Percentiles rank a stretch among this genome's conserved stretches.
These are phyloP conservation scores for Heliothis virescens DNA, from an alignment of 1,140 invertebrate species.

Conservation along the genomic window DNA sequence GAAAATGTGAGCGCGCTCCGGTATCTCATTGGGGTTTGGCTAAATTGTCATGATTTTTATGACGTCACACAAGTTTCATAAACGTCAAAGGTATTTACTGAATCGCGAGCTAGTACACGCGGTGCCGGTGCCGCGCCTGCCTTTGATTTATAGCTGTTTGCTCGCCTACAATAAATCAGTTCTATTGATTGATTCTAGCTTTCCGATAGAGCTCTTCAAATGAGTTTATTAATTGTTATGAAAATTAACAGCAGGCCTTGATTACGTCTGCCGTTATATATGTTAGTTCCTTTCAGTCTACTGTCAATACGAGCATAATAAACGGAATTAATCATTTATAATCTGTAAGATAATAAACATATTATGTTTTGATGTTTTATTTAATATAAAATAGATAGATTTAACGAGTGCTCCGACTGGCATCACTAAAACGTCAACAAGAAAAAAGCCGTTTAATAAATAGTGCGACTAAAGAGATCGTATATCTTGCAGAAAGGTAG, in stretches of 20 bases:
- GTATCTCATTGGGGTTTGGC: neutral
- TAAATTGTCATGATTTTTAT: neutral
- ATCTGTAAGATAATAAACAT: no score
- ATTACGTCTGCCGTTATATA: neutral
- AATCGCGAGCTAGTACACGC: constrained; percentile 41
- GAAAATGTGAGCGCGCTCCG: no score
- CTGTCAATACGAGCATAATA: no score
- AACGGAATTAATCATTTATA: no score
- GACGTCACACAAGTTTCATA: constrained; percentile 47
- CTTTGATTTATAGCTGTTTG: constrained; percentile 79
- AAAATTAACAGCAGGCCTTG: neutral
- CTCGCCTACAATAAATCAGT: constrained; percentile 74
- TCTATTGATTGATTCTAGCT: constrained; percentile 68
- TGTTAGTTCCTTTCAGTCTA: no score
- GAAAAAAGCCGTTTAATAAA: neutral
- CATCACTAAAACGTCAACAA: neutral
- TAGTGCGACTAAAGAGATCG: neutral
- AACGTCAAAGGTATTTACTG: constrained; percentile 48
- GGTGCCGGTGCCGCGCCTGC: constrained; percentile 54
- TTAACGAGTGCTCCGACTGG: neutral
- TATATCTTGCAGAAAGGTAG: neutral
- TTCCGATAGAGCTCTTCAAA: constrained; percentile 45
- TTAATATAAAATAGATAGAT: no score
- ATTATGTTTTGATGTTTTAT: no score
- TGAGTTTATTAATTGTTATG: constrained; percentile 27